Base-by-base conservation (phyloP, 2,888 invertebrate genomes). In the Tricholauxania praeusta region DNA sequence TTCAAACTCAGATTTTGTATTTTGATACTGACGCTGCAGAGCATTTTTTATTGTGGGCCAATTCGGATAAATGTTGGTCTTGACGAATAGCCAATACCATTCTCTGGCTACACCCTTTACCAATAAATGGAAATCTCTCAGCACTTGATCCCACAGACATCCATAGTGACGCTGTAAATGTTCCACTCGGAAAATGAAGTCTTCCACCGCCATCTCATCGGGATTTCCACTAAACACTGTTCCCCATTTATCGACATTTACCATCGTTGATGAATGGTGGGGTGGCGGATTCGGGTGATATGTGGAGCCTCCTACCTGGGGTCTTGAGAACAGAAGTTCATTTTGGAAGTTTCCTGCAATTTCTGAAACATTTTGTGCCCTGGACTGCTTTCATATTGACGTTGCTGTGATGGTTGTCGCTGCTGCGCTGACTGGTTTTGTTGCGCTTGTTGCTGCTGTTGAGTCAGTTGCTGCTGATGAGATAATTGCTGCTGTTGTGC, bases 171-270 rank as follows among this genome's bases (percentile, higher is more conserved):
- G 12, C 17, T 70, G 69, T 14, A 72, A 47, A 55, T 69, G 60
- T 15, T 71, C 72, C 12, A 74, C 6, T 39, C 74, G 49, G n/a
- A 72, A 69, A 2, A 74, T 47, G 28, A 74, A 74, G 17, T 74
- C 74, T 2, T 74, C 72, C 0, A 63, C 63, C 0, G 64, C 12
- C 3, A 73, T 10, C 0, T 19, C 28, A 15, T 47, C 19, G 1
- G 55, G 39, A 15, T 47, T 51, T 2, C 74, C 67, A 17, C 63
- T 63, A 14, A 71, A 71, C 14, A 32, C 28, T 19, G 71, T 3
- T 1, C 57, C 74, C 62, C 65, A 71, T 17, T 63, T 67, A 3
- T 67, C 71, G 1, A 71, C 39, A n/a, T n/a, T n/a, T n/a, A n/a
- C n/a, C n/a, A n/a, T n/a, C n/a, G n/a, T n/a, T n/a, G n/a, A n/a